Conservation (phyloP, 2,888 invertebrate genomes). For the Callyntrura sp. region DNA sequence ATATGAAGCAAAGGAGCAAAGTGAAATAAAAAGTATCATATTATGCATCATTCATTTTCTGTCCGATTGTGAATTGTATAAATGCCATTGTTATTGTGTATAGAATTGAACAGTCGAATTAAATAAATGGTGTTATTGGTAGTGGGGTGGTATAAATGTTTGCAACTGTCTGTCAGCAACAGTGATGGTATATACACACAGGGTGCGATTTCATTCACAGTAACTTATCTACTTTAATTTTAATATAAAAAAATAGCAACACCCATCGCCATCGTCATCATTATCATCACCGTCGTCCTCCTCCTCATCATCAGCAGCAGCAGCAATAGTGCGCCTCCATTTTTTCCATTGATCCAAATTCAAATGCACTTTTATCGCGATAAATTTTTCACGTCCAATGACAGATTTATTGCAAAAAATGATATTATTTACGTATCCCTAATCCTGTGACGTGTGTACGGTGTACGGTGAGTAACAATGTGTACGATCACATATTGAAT, state of each 20-base stretch:
- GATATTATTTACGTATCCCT: no score
- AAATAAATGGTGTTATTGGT: background rate
- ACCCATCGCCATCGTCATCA: slow-evolving; percentile 19
- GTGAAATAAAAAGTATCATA: slow-evolving; percentile 41
- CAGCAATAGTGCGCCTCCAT: no score
- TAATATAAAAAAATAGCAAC: slow-evolving; percentile 45
- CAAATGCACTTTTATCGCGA: slow-evolving; percentile 40
- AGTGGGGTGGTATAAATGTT: background rate
- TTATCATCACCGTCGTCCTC: no score
- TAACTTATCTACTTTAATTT: slow-evolving; percentile 1
- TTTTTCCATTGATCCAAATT: slow-evolving; percentile 25
- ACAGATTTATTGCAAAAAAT: slow-evolving; percentile 60
- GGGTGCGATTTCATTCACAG: background rate
- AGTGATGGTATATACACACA: no score
- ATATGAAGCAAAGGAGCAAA: no score
- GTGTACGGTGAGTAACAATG: no score
- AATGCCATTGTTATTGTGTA: no score
- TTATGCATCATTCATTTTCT: no score
- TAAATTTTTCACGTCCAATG: slow-evolving; percentile 42
- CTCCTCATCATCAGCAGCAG: no score
- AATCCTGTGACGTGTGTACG: no score
- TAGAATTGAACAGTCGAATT: background rate
- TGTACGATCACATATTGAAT: background rate
- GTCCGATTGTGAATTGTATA: background rate
- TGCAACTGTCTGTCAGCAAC: background rate